Conservation (phyloP, 2,113 vertebrate genomes). For the Anthoscopus minutus region DNA sequence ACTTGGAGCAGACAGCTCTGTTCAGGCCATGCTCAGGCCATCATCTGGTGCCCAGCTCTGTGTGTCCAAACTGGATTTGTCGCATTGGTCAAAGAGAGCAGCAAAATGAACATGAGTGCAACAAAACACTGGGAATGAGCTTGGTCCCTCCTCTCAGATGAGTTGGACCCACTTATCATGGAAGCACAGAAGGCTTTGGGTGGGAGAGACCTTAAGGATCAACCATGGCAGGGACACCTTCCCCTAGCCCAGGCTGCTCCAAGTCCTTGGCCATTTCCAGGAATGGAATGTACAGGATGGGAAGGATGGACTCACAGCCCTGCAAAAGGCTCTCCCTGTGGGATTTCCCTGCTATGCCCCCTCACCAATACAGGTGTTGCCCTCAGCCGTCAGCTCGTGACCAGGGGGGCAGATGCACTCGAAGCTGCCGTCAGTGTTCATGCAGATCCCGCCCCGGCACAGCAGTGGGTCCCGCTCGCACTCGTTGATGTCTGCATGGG, state of each 20-base stretch:
- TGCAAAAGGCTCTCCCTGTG: too few relatives aligned
- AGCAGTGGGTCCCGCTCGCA: conserved; percentile 84
- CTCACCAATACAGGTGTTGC: conserved; percentile 83
- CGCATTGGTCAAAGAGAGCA: neutral
- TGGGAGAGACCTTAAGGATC: neutral
- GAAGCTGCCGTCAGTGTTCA: conserved; percentile 90
- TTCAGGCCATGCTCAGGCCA: neutral
- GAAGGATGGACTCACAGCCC: rapidly evolving
- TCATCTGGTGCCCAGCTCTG: neutral
- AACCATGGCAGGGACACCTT: neutral
- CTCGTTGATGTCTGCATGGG: conserved; percentile 83
- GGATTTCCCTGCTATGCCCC: neutral
- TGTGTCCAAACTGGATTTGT: neutral
- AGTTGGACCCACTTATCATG: neutral
- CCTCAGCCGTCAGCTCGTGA: conserved; percentile 76
- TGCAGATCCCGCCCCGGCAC: conserved; percentile 85
- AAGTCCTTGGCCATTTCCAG: neutral
- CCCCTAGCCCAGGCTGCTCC: neutral
- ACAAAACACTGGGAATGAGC: neutral
- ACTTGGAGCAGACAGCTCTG: neutral
- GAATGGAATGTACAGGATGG: rapidly evolving
- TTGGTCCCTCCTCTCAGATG: neutral
- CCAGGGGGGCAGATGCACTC: conserved; percentile 86
- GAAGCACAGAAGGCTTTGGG: neutral
- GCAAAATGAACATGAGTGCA: neutral